phyloP scores from a whole-genome alignment of 1,140 invertebrate genomes.

The Copidosoma floridanum region DNA sequence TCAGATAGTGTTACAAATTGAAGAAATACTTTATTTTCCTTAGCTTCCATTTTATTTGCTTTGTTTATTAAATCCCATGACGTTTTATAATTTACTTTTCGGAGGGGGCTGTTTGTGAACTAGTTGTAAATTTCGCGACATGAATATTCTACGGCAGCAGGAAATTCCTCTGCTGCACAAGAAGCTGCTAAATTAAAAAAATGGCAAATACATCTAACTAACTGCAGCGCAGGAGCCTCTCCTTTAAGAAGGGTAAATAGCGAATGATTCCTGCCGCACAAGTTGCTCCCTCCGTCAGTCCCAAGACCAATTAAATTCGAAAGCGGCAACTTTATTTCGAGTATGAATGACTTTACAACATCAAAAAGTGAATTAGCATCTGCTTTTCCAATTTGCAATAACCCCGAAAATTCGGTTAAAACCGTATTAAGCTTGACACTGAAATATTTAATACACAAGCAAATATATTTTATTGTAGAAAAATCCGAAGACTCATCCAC shows the following conservation, averaged over 20 bases:
- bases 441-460: background rate
- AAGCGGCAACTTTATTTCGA: constrained; percentile 4
- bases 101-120: constrained; percentile 25
- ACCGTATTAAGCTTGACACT: background rate
- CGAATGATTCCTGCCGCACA: constrained; percentile 29
- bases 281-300: constrained; percentile 22
- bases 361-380: background rate
- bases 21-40: background rate
- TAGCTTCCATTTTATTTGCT: too few species aligned
- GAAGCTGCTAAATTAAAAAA: constrained; percentile 31
- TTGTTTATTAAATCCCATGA: too few species aligned
- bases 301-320: constrained; percentile 20
- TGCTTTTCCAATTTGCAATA: constrained; percentile 2
- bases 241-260: constrained; percentile 26
- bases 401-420: constrained; percentile 1
- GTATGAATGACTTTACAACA: constrained; percentile 13
- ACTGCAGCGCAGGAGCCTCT: constrained; percentile 19
- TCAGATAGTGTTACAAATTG: background rate
- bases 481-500: constrained; percentile 34
- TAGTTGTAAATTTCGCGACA: constrained; percentile 32
- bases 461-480: background rate
- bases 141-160: constrained; percentile 32
- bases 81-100: too few species aligned
- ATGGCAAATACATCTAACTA: constrained; percentile 30
- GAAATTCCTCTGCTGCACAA: constrained; percentile 30